Evolutionary conservation across 2,113 vertebrate genomes (phyloP).

Genomic region (Caretta caretta): DNA sequence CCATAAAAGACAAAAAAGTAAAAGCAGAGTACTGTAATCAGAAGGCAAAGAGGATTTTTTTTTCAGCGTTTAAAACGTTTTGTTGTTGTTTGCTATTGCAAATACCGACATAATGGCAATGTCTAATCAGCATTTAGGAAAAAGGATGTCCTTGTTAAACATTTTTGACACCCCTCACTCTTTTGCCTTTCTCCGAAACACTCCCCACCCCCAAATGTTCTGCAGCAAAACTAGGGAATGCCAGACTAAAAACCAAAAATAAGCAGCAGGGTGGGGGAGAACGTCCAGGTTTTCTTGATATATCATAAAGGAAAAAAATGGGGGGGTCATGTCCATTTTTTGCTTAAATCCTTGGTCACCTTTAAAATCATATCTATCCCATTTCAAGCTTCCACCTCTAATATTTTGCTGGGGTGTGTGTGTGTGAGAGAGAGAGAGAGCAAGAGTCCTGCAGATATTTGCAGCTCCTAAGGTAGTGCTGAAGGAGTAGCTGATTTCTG

Average conservation of each 20-base stretch:
- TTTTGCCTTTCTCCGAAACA: background rate
- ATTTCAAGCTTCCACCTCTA: background rate
- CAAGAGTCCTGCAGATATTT: background rate
- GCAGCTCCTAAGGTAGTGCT: background rate
- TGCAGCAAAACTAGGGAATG: background rate
- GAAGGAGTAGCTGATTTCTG: constrained; percentile 11
- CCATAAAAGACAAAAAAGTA: constrained; percentile 1
- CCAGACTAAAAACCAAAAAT: background rate
- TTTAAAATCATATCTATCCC: background rate
- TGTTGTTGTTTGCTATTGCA: background rate
- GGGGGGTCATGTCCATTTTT: background rate
- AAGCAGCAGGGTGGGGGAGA: background rate
- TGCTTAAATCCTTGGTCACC: background rate
- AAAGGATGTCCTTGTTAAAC: background rate
- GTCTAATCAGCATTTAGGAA: background rate
- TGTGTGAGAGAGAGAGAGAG: background rate
- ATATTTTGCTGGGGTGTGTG: background rate
- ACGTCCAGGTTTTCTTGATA: background rate
- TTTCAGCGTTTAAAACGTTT: background rate
- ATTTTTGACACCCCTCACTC: background rate
- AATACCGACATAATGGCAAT: background rate
- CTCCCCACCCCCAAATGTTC: background rate
- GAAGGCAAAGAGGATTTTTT: constrained; percentile 3
- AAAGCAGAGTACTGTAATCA: background rate
- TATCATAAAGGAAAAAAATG: background rate